These are phyloP conservation scores for Caenorhabditis plicata DNA, from an alignment of 2,888 invertebrate species.

Conservation along the genomic window DNA sequence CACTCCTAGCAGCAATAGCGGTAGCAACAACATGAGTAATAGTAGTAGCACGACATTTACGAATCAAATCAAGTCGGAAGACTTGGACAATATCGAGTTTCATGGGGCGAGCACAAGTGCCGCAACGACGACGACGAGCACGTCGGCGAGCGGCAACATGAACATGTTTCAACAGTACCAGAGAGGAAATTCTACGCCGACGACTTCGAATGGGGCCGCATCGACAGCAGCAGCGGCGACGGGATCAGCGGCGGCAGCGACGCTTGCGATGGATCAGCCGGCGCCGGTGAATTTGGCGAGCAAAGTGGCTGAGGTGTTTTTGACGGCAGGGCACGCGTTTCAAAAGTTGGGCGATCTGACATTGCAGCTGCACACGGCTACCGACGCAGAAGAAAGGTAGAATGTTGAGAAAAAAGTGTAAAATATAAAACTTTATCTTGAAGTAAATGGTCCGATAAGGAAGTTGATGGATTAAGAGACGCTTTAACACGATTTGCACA, in stretches of 20 bases:
- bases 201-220: background rate
- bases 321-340: slow-evolving; percentile 61
- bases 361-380: slow-evolving; percentile 45
- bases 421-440: too few species aligned
- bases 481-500: slow-evolving; percentile 57
- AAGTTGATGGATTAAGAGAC: slow-evolving; percentile 50
- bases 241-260: slow-evolving; percentile 1
- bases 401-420: background rate
- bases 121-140: background rate
- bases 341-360: slow-evolving; percentile 61
- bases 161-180: slow-evolving; percentile 26
- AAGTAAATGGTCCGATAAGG: slow-evolving; percentile 57
- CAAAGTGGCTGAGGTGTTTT: slow-evolving; percentile 59
- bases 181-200: background rate
- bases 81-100: slow-evolving; percentile 5
- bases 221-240: background rate
- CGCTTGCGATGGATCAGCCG: slow-evolving; percentile 30
- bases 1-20: background rate
- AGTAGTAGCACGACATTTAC: background rate
- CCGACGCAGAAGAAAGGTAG: slow-evolving; percentile 41
- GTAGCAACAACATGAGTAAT: background rate
- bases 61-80: slow-evolving; percentile 8
- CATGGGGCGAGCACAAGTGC: slow-evolving; percentile 4
- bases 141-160: background rate
- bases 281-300: slow-evolving; percentile 41